These are phyloP conservation scores for Oreochromis grahami DNA, from an alignment of 2,797 vertebrate species.

Conservation along the genomic window DNA sequence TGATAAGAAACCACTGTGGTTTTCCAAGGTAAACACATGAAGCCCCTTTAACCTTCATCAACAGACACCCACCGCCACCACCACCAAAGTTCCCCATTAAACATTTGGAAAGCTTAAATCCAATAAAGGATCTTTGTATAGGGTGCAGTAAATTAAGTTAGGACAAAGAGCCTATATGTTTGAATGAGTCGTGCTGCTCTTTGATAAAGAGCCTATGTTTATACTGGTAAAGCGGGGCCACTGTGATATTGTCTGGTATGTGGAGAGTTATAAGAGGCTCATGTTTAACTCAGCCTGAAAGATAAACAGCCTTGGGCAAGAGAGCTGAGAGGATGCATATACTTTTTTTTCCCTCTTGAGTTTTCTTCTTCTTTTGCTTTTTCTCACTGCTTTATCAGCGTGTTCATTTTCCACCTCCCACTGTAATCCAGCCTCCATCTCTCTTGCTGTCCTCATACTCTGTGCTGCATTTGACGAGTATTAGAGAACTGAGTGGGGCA, in stretches of 20 bases:
- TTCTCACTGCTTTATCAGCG: not conserved
- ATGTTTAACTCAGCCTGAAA: slow-evolving; percentile 73
- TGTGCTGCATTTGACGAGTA: slow-evolving; percentile 12
- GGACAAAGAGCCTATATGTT: slow-evolving; percentile 57
- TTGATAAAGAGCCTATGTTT: slow-evolving; percentile 70
- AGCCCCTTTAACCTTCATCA: slow-evolving; percentile 45
- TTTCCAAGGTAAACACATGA: slow-evolving; percentile 55
- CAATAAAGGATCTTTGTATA: slow-evolving; percentile 60
- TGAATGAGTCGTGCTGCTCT: slow-evolving; percentile 56
- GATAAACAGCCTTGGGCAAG: slow-evolving; percentile 65
- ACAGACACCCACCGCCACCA: not conserved
- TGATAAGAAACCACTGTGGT: slow-evolving; percentile 53
- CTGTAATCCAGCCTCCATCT: not conserved
- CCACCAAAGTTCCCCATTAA: slow-evolving; percentile 25
- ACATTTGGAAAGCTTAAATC: slow-evolving; percentile 57
- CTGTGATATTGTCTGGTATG: slow-evolving; percentile 78
- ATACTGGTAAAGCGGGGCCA: slow-evolving; percentile 62
- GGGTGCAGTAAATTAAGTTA: slow-evolving; percentile 65
- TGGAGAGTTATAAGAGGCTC: slow-evolving; percentile 68
- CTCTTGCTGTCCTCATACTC: not conserved
- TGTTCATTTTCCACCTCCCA: not conserved
- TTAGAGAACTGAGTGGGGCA: slow-evolving; percentile 19
- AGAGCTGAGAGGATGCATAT: slow-evolving; percentile 47
- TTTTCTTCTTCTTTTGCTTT: slow-evolving; percentile 7
- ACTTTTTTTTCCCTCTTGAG: slow-evolving; percentile 28